Conservation (phyloP, 2,113 vertebrate species). For the Irena cyanogastra region DNA sequence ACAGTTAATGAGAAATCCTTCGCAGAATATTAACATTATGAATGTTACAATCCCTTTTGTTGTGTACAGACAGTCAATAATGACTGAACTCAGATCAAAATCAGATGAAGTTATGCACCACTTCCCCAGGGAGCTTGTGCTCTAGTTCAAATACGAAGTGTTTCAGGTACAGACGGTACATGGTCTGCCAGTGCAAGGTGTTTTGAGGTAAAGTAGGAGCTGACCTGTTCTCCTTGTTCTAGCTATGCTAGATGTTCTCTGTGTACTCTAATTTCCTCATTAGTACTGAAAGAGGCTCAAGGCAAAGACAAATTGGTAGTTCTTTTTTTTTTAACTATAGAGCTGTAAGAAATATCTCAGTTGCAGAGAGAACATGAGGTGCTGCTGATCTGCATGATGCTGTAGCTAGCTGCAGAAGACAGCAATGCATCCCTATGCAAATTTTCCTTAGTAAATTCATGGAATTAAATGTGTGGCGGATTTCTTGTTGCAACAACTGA, state of each 20-base stretch:
- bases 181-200: background rate
- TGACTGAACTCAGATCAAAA: background rate
- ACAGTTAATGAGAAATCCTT: background rate
- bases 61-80: background rate
- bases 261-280: background rate
- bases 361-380: background rate
- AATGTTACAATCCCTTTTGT: background rate
- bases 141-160: background rate
- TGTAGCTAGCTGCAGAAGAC: background rate
- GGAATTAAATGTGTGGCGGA: background rate
- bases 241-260: background rate
- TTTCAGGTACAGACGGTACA: background rate
- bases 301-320: background rate
- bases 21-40: background rate
- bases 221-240: background rate
- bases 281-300: background rate
- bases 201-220: background rate
- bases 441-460: background rate
- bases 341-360: background rate
- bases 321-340: background rate
- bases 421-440: background rate
- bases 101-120: background rate
- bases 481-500: background rate
- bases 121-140: background rate
- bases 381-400: background rate